Percentiles rank a stretch among this genome's conserved stretches.
Conservation (phyloP, 2,888 invertebrate genomes). For the Miltochrista miniata region DNA sequence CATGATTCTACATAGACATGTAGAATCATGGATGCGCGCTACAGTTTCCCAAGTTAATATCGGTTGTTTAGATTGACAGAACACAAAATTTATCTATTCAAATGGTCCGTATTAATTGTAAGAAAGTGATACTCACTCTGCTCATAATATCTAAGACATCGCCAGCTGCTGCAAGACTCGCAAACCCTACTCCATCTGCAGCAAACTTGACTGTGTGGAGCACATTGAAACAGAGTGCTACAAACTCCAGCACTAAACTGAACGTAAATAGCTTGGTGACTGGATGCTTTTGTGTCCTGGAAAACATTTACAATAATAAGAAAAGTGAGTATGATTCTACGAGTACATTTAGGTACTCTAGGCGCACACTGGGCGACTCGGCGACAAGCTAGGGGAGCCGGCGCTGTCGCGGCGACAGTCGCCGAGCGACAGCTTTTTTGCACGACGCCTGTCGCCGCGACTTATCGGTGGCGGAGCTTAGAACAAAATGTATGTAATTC, state of each 20-base stretch:
- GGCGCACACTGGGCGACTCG: no score
- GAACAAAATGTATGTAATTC: no score
- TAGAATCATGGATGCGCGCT: no score
- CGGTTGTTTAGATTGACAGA: neutral
- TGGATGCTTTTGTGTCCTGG: slow-evolving; percentile 92
- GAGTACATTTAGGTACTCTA: no score
- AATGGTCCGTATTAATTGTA: neutral
- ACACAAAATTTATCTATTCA: neutral
- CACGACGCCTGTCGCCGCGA: no score
- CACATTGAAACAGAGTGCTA: slow-evolving; percentile 93
- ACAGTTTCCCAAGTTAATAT: no score
- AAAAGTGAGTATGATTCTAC: no score
- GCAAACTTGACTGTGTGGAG: slow-evolving; percentile 95
- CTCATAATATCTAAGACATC: slow-evolving; percentile 97
- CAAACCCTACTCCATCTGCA: slow-evolving; percentile 94
- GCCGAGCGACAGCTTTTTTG: no score
- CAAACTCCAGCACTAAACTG: slow-evolving; percentile 92
- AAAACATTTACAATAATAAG: neutral
- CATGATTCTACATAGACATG: no score
- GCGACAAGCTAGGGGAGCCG: no score
- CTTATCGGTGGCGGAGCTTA: no score
- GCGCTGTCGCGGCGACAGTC: no score
- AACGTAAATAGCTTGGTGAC: slow-evolving; percentile 95
- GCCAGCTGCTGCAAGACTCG: slow-evolving; percentile 92
- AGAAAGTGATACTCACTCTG: slow-evolving; percentile 84